Evolutionary conservation across 1,140 invertebrate species (phyloP), one percentile per base, ranked within the genome.

Genomic region (Nasonia vitripennis): DNA sequence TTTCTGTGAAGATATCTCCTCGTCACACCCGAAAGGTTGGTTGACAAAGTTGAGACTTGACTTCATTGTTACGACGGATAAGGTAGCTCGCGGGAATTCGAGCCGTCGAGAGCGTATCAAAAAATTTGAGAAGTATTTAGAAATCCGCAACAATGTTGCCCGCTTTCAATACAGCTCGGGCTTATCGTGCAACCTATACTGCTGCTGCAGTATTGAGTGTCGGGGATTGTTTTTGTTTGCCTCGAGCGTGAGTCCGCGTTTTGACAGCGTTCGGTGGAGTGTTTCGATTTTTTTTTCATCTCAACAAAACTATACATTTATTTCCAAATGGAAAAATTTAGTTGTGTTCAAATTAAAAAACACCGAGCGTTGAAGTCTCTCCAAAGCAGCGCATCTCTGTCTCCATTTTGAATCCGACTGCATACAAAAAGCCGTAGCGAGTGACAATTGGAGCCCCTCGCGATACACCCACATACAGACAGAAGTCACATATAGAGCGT

Each of bases 101-200:
- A n/a, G 48, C 48, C 11, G 45, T 0, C 10, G 10, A 10, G 62
- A 10, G 62, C 14, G 11, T 71, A 71, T 71, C 68, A 12, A 27
- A 74, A 14, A 20, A n/a, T 74, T 74, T 37, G 23, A 71, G 23
- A 51, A 74, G 70, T 62, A 55, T 55, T 71, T 74, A 10, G 31
- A 17, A 71, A 70, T 34, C 10, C 10, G 48, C 68, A 23, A 80
- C 83, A 78, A 48, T 78, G 67, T 84, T 45, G 23, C 62, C 48
- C 12, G 6, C 0, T 71, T 84, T 71, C 0, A 55, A 84, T 71
- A 78, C 67, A 48, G n/a, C 31, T 31, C 27, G 11, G 34, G 10
- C 67, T 84, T 78, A 84, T 84, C 74, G 48, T 45, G 41, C 37
- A 41, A 1, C 34, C 3, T 6, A 37, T 37, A 37, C 34, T 37